These are phyloP conservation scores for Scomber japonicus DNA, from an alignment of 2,113 vertebrate genomes.

Conservation along the genomic window DNA sequence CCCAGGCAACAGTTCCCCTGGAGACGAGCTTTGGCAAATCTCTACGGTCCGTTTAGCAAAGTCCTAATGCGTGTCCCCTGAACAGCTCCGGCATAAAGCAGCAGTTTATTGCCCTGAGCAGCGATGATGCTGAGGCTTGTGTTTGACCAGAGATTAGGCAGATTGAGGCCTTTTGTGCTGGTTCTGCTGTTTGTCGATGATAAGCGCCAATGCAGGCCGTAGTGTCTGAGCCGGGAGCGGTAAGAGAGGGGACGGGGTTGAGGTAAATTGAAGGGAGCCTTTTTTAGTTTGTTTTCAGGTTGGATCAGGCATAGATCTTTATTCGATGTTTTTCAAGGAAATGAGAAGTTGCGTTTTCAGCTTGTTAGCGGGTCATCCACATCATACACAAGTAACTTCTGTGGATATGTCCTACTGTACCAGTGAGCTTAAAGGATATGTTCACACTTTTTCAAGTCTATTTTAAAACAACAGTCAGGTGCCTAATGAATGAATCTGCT, in stretches of 20 bases:
- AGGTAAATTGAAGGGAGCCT: slow-evolving; percentile 31
- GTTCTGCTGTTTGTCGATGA: slow-evolving; percentile 79
- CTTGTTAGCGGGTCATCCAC: not conserved
- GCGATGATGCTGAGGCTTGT: slow-evolving; percentile 74
- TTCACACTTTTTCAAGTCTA: too few relatives aligned
- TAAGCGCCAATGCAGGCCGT: slow-evolving; percentile 73
- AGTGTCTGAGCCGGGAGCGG: slow-evolving; percentile 42
- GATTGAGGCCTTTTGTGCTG: slow-evolving; percentile 77
- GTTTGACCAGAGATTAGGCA: slow-evolving; percentile 83
- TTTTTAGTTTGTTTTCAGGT: slow-evolving; percentile 1
- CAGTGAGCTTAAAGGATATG: too few relatives aligned
- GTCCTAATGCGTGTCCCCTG: slow-evolving; percentile 61
- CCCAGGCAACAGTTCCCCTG: slow-evolving; percentile 72
- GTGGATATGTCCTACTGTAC: too few relatives aligned
- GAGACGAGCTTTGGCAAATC: slow-evolving; percentile 71
- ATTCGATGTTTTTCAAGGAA: not conserved
- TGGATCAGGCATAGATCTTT: not conserved
- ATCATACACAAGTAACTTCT: not conserved
- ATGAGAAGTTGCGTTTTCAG: not conserved
- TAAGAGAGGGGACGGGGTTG: slow-evolving; percentile 18
- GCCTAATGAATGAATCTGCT: too few relatives aligned
- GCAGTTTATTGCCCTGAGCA: slow-evolving; percentile 73
- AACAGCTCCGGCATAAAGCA: slow-evolving; percentile 68
- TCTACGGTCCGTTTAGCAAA: slow-evolving; percentile 68
- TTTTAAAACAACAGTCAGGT: too few relatives aligned